These are phyloP conservation scores for Catostomus latipinnis DNA, from an alignment of 2,797 vertebrate species.

Conservation along the genomic window DNA sequence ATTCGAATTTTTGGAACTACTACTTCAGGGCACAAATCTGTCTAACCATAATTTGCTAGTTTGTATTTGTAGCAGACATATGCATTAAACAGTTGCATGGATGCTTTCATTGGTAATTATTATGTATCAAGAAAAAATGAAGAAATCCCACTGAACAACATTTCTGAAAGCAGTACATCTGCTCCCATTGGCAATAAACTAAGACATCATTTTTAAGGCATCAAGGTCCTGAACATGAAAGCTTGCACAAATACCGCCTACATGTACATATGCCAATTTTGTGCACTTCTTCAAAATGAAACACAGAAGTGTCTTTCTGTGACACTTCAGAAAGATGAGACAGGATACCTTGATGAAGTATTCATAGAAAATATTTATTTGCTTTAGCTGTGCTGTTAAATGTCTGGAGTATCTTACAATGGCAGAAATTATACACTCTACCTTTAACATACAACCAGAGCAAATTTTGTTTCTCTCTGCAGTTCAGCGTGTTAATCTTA, in stretches of 20 bases:
- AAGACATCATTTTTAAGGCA: background rate
- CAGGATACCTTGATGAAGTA: conserved; percentile 27
- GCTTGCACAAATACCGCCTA: background rate
- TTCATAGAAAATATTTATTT: background rate
- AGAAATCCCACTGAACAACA: background rate
- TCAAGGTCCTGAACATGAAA: conserved; percentile 5
- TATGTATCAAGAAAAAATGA: background rate
- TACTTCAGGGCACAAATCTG: no score
- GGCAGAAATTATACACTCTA: no score
- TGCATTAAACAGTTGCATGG: background rate
- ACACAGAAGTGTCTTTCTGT: background rate
- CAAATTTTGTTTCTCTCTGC: conserved; percentile 2
- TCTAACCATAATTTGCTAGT: no score
- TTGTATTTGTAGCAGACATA: background rate
- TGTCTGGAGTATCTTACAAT: no score
- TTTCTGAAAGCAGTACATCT: background rate
- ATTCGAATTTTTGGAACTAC: no score
- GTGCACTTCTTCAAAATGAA: background rate
- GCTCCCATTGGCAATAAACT: background rate
- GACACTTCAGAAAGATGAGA: background rate
- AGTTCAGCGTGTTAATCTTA: background rate
- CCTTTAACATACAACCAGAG: background rate
- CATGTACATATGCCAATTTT: background rate
- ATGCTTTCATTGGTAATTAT: conserved; percentile 1
- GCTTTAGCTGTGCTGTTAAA: background rate